Base-by-base conservation (phyloP, 1,140 invertebrate species). In the Capitella teleta region DNA sequence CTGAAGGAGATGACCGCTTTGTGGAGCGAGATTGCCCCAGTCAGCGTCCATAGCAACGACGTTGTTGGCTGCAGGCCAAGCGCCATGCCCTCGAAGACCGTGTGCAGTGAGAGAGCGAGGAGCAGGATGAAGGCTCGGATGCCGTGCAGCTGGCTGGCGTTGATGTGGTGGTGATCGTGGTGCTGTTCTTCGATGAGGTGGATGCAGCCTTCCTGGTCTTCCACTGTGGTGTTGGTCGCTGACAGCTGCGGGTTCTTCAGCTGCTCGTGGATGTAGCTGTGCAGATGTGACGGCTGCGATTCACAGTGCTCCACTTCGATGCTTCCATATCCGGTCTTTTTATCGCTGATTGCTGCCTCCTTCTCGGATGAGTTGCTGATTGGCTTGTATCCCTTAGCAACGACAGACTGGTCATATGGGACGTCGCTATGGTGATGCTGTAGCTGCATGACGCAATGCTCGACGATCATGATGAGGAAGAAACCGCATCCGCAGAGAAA, bases 61-160 rank as follows among this genome's bases (percentile, higher is more conserved):
- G 77, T 60, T 12, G 75, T 56, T 1, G 69, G 72, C 58, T 85
- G 82, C 3, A 86, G 64, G 2, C 85, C 85, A 5, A 87, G 81
- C 0, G 85, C 83, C 14, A 87, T 63, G 1, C 88, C 88, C 77
- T 92, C 88, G 60, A 92, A 88, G 0, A 90, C 69, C 57, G 88
- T 85, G 63, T 92, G 88, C 36, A 91, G 79, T 5, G 86, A 88
- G 14, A 92, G 73, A 2, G 88, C 87, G 18, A 88, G 65, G 0
- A 91, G 83, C 38, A 89, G 80, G 5, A 66, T 63, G 8, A 62
- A 49, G 19, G 37, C 89, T 71, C 16, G 87, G 64, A 21, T 84
- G 82, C 48, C 84, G 71, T 8, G 89, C 66, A 8, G 81, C 81
- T 37, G 41, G 44, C 40, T 32, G 3, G 18, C 21, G 19, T 43